Evolutionary conservation across 2,797 vertebrate species (phyloP), one percentile per base, ranked within the genome.

Genomic region (Luscinia luscinia): DNA sequence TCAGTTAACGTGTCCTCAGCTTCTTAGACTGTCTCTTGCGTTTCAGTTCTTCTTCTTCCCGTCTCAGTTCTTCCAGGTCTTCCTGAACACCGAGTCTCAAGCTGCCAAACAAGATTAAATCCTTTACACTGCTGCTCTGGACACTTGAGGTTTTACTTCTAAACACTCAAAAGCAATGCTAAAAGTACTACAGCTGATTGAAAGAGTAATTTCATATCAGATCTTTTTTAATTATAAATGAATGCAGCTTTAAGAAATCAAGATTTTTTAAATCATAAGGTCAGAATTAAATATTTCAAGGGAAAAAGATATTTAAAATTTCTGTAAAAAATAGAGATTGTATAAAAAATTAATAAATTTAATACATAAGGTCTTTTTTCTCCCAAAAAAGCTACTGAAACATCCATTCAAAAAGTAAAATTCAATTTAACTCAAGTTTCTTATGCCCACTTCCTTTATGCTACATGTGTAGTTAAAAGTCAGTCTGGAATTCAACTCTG

Each of bases 21-120:
- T 98, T 98, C 95, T 98, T 98, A 4, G 96, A 92, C 95, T 97
- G 86, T 64, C 87, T 84, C 94, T 97, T 98, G 74, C 69, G 97
- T 94, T 98, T 98, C 62, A 98, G 54, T 87, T 99, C 98, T 68
- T 99, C 98, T 93, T 98, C 98, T 84, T 99, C 99, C 49, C 97
- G 97, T 81, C 51, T 98, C 97, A 99, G 90, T 95, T 99, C 99
- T 94, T 99, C 99, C 62, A 98, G 95, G 91, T 99, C 99, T 85
- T 99, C 99, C 64, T 98, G 98, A 80, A 99, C 98, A 74, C 99
- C 99, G 23, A 99, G 72, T 96, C 97, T 98, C 96, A 99, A 97
- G 88, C 99, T 99, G 95, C 73, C 75, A 90, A 90, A 95, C 38
- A 90, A 83, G 85, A 87, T 54, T 1, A 94, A 62, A 95, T 80